A percentile compares a stretch with the other conserved stretches of the same genome.
Conservation (phyloP, 2,888 invertebrate genomes). For the Plagiodera versicolora region DNA sequence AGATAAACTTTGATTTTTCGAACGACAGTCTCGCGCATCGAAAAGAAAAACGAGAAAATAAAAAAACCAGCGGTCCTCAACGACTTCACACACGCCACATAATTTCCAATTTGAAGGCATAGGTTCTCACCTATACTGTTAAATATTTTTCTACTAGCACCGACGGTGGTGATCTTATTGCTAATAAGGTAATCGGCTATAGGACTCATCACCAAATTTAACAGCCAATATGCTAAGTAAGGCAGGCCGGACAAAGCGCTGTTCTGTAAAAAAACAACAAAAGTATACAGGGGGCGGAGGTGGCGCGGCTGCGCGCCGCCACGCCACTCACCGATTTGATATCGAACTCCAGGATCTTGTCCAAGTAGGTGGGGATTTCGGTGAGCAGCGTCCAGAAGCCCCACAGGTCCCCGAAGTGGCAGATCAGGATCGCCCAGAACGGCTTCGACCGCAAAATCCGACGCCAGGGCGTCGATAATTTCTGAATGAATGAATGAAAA, state of each 20-base stretch:
- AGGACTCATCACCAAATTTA: conserved; percentile 71
- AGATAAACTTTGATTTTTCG: too few species aligned
- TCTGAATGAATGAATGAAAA: conserved; percentile 27
- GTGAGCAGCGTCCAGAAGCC: conserved; percentile 85
- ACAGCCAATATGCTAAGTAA: conserved; percentile 72
- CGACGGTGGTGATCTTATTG: conserved; percentile 45
- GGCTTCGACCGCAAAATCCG: conserved; percentile 73
- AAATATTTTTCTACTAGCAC: conserved; percentile 42
- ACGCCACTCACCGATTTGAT: conserved; percentile 63
- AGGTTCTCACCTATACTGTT: conserved; percentile 48
- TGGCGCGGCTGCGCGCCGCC: too few species aligned
- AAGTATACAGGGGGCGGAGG: conserved; percentile 11
- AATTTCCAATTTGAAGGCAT: conserved; percentile 16
- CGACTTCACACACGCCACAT: conserved; percentile 6
- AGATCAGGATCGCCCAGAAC: conserved; percentile 72
- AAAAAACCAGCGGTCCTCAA: conserved; percentile 15
- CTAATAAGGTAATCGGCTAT: conserved; percentile 65
- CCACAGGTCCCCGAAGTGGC: conserved; percentile 77
- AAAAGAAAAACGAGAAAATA: too few species aligned
- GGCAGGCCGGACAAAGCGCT: conserved; percentile 71
- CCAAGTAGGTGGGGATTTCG: conserved; percentile 81
- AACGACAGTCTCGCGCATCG: too few species aligned
- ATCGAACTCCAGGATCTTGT: conserved; percentile 69
- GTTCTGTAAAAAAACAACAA: conserved; percentile 57
- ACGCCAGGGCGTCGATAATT: conserved; percentile 68